Conservation (phyloP, 2,113 vertebrate species). For the Corydoras sp. region DNA sequence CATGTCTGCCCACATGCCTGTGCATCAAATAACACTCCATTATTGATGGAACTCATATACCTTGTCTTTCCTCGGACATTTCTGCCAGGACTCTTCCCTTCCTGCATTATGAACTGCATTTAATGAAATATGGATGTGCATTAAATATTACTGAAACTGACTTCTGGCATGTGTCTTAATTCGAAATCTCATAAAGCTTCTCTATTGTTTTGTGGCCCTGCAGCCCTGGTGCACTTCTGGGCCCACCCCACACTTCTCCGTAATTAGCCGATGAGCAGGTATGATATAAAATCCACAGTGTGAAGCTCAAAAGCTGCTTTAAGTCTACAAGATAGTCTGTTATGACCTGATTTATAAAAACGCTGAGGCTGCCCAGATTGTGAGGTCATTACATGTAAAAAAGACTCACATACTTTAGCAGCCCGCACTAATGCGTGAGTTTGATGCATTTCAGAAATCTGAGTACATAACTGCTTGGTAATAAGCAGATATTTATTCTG, state of each 20-base stretch:
- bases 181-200: conserved; percentile 26
- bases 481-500: too few species aligned
- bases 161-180: conserved; percentile 46
- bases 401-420: too few species aligned
- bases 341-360: neutral
- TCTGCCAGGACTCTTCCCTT: conserved; percentile 25
- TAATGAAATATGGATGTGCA: conserved; percentile 56
- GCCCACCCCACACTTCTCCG: neutral
- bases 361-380: too few species aligned
- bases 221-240: neutral
- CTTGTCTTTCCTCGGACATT: conserved; percentile 37
- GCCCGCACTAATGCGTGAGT: too few species aligned
- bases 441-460: too few species aligned
- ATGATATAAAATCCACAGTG: neutral
- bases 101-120: conserved; percentile 51
- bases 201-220: neutral
- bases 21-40: conserved; percentile 35
- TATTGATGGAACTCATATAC: conserved; percentile 52
- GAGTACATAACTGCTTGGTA: too few species aligned
- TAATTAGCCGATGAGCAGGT: neutral
- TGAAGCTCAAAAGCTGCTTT: too few species aligned
- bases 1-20: neutral
- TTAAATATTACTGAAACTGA: conserved; percentile 47
- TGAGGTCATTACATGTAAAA: too few species aligned
- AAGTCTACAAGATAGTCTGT: too few species aligned